Evolutionary conservation across 2,888 invertebrate species (phyloP).

Genomic region (Heliconius ethilla): DNA sequence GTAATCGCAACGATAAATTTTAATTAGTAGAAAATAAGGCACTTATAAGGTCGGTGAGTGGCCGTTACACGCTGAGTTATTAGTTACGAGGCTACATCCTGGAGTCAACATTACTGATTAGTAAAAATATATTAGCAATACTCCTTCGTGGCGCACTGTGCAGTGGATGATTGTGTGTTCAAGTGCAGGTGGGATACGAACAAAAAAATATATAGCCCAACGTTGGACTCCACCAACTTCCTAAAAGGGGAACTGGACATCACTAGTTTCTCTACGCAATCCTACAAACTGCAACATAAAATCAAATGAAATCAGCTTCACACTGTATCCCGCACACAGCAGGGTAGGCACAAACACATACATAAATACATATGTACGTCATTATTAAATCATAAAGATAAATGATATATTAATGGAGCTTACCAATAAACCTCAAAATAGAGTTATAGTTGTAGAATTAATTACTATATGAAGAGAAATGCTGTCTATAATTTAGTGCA

Average conservation of each 20-base stretch:
- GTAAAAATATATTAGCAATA: background rate
- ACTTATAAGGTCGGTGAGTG: constrained; percentile 27
- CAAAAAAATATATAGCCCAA: too few relatives aligned
- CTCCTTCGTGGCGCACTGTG: too few relatives aligned
- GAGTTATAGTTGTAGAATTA: constrained; percentile 2
- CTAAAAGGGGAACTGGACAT: too few relatives aligned
- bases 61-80: constrained; percentile 23
- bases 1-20: constrained; percentile 44
- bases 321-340: too few relatives aligned
- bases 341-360: background rate
- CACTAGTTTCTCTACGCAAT: too few relatives aligned
- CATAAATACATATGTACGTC: background rate
- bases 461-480: constrained; percentile 12
- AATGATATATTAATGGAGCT: background rate
- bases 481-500: constrained; percentile 20
- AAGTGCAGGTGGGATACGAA: background rate
- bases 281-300: too few relatives aligned
- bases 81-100: constrained; percentile 4
- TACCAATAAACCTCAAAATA: background rate
- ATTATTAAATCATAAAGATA: background rate
- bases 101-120: constrained; percentile 10
- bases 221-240: too few relatives aligned
- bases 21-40: constrained; percentile 48
- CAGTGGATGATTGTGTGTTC: background rate
- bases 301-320: too few relatives aligned